Conservation (phyloP, 2,888 invertebrate genomes). For the Drosophila diplacantha region DNA sequence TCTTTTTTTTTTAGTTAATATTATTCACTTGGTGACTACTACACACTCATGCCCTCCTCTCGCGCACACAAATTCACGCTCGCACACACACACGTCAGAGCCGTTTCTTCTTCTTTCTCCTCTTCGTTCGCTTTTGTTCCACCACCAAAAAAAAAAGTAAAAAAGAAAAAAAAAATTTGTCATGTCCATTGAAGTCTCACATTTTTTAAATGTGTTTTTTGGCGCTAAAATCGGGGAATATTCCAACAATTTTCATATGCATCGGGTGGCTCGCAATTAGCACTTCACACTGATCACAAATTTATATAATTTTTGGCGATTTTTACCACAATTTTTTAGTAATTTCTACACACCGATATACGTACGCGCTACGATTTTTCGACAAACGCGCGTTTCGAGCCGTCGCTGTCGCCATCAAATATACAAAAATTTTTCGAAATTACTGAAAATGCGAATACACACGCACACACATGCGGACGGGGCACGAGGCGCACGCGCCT, state of each 20-base stretch:
- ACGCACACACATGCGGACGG: constrained; percentile 55
- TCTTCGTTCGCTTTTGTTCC: constrained; percentile 55
- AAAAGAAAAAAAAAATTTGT: constrained; percentile 53
- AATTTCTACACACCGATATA: constrained; percentile 73
- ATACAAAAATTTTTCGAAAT: constrained; percentile 76
- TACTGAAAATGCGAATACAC: constrained; percentile 71
- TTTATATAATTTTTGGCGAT: constrained; percentile 63
- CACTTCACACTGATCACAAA: constrained; percentile 59
- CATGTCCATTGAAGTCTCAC: constrained; percentile 73
- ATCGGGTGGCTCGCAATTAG: constrained; percentile 42
- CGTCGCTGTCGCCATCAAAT: constrained; percentile 73
- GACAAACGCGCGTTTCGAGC: constrained; percentile 77
- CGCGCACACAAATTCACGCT: constrained; percentile 38
- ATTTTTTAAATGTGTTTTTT: constrained; percentile 73
- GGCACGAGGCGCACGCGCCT: constrained; percentile 63
- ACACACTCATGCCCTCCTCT: constrained; percentile 33
- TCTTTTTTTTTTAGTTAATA: constrained; percentile 52
- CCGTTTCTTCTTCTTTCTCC: constrained; percentile 57
- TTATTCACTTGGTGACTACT: constrained; percentile 55
- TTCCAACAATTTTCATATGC: constrained; percentile 48
- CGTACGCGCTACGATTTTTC: constrained; percentile 72
- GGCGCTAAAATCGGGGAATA: constrained; percentile 53
- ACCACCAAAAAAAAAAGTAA: constrained; percentile 61
- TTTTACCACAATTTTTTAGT: constrained; percentile 73
- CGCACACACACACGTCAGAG: constrained; percentile 50